Evolutionary conservation across 2,113 vertebrate genomes (phyloP), one percentile per base, ranked within the genome.

Genomic region (Plectropomus leopardus): DNA sequence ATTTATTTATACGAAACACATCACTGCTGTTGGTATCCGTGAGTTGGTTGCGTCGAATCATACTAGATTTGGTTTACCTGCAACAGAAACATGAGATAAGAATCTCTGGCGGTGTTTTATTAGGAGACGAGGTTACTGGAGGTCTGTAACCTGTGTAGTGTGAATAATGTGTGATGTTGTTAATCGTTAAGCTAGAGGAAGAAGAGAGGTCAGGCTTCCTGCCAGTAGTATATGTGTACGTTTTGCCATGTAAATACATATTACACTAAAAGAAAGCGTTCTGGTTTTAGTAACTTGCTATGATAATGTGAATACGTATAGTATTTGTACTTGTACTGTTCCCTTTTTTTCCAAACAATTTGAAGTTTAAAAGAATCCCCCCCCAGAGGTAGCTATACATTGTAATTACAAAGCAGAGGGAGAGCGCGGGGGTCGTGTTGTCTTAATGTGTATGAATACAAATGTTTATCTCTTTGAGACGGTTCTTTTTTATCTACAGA

Each of bases 301-400:
- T 92, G 85, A 93, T 91, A 94, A 93, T 92, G 93, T 95, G 93
- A 94, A 94, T 89, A 94, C 86, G 77, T 95, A 92, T 88, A 91
- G 94, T 94, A 92, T 92, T 91, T 90, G 93, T 93, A 92, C 89
- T 88, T 81, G 91, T 93, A 86, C 80, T 74, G 85, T 91, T 81
- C 83, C 69, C 58, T 60, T 80, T 82, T 77, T 83, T 64, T 70
- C 44, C 50, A 81, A 86, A 86, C 72, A 58, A 80, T 88, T 90
- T 80, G 63, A 88, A 88, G 77, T 74, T 63, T 61, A 83, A 89
- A 77, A 82, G 47, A 71, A 85, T 15, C 14, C 60, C 58, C 69
- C 50, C 67, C 45, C 59, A 80, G 80, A 89, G 80, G 84, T 90
- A 91, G 84, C 84, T 88, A 81, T 83, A 84, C 79, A 72, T 73